Base-by-base conservation (phyloP, 2,797 vertebrate species). In the Sebastes kiyomatsui region DNA sequence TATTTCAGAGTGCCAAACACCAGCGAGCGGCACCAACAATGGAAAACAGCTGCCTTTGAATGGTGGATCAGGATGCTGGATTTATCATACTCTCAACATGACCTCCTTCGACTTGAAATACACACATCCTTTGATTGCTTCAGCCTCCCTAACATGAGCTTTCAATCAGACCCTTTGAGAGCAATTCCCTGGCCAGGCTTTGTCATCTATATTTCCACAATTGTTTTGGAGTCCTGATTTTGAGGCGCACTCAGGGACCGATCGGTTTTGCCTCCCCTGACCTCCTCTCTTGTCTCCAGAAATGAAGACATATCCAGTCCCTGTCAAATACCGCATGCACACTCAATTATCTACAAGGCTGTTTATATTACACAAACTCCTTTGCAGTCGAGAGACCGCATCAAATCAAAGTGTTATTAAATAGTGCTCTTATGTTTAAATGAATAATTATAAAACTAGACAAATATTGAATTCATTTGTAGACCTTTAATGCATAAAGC, bases 41-140 rank as follows among this genome's bases (percentile, higher is more conserved):
- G 77, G 61, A 74, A 84, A 86, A 65, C 67, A 79, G 76, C 67
- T 74, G 74, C 56, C 77, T 86, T 32, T 87, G 85, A 90, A 85
- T 76, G 72, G 70, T 60, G 84, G 82, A 89, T 90, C 81, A 77
- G 67, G 77, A 88, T 68, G 83, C 73, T 77, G 80, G 91, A 92
- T 95, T 90, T 90, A 91, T 92, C 84, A 77, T 81, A 87, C 88
- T 89, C 89, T 92, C 89, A 82, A 88, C 87, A 85, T 72, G 88
- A 89, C 87, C 88, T 83, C 80, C 81, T 87, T 83, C 28, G 4
- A 85, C 89, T 90, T 92, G 91, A 93, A 93, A 91, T 89, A 94
- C 92, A 93, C 92, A 87, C 90, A 90, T 90, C 86, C 72, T 92
- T 89, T 92, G 92, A 94, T 94, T 94, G 90, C 90, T 81, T 88